A percentile compares a stretch with the other conserved stretches of the same genome.
These are phyloP conservation scores for Halichondria panicea DNA, from an alignment of 37 sponge, comb jelly and placozoan genomes.

Conservation along the genomic window DNA sequence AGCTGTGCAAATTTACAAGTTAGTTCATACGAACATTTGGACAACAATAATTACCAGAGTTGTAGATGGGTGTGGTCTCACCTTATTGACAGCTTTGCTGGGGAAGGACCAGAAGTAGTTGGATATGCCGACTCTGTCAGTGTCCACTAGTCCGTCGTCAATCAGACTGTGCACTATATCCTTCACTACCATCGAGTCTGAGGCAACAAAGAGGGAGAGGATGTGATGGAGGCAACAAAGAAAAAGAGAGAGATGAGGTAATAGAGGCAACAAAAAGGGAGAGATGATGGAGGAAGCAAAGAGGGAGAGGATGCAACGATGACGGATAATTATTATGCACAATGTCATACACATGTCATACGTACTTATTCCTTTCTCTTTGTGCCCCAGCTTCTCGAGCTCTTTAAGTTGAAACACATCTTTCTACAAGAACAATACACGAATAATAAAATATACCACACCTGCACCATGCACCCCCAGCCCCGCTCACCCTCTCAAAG, in stretches of 20 bases:
- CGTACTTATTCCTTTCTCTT: constrained; percentile 97
- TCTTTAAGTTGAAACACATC: constrained; percentile 96
- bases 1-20: no score
- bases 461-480: not conserved
- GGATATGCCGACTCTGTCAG: constrained; percentile 94
- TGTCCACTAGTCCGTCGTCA: constrained; percentile 90
- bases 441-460: not conserved
- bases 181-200: constrained; percentile 94
- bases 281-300: not conserved
- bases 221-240: not conserved
- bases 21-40: no score
- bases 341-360: not conserved
- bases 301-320: not conserved
- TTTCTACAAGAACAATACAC: constrained; percentile 49
- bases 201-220: not conserved
- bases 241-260: not conserved
- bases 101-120: constrained; percentile 98
- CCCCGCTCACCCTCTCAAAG: constrained; percentile 73
- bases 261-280: not conserved
- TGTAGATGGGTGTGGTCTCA: no score
- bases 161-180: constrained; percentile 93
- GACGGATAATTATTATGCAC: not conserved
- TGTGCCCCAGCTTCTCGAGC: constrained; percentile 91
- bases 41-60: no score
- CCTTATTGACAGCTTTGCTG: constrained; percentile 78